Conservation (phyloP, 2,113 vertebrate species). For the Spea multiplicata region DNA sequence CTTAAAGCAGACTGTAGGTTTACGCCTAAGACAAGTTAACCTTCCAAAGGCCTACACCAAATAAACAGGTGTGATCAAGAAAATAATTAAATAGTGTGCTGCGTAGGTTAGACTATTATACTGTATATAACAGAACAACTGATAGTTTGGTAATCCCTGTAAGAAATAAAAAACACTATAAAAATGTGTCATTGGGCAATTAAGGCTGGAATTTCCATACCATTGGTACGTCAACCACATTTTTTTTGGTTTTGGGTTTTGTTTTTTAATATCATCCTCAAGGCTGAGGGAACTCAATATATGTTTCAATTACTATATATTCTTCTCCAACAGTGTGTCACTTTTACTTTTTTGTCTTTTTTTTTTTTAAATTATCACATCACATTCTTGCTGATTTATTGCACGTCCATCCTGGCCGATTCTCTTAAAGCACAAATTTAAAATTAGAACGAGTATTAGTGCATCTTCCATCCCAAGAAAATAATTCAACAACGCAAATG, state of each 20-base stretch:
- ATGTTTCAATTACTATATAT: conserved; percentile 39
- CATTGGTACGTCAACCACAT: conserved; percentile 1
- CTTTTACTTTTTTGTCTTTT: conserved; percentile 41
- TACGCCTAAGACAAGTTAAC: too few relatives aligned
- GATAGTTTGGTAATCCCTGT: conserved; percentile 35
- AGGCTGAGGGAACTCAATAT: conserved; percentile 51
- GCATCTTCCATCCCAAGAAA: conserved; percentile 52
- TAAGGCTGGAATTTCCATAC: neutral
- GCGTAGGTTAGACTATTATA: too few relatives aligned
- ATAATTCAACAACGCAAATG: conserved; percentile 43
- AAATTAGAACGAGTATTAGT: conserved; percentile 61
- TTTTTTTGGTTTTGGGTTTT: neutral
- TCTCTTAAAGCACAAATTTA: conserved; percentile 57
- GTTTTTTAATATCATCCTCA: conserved; percentile 18
- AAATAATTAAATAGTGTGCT: too few relatives aligned
- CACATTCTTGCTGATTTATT: conserved; percentile 69
- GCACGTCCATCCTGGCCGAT: conserved; percentile 73
- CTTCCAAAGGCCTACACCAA: too few relatives aligned
- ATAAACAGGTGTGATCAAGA: too few relatives aligned
- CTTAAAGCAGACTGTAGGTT: too few relatives aligned
- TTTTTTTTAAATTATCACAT: conserved; percentile 69
- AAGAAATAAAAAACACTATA: conserved; percentile 34
- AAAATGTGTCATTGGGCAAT: neutral
- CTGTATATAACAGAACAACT: too few relatives aligned
- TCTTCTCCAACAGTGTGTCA: conserved; percentile 57